A percentile compares a stretch with the other conserved stretches of the same genome.
phyloP scores from a whole-genome alignment of 2,113 vertebrate species.

The Scatophagus argus region DNA sequence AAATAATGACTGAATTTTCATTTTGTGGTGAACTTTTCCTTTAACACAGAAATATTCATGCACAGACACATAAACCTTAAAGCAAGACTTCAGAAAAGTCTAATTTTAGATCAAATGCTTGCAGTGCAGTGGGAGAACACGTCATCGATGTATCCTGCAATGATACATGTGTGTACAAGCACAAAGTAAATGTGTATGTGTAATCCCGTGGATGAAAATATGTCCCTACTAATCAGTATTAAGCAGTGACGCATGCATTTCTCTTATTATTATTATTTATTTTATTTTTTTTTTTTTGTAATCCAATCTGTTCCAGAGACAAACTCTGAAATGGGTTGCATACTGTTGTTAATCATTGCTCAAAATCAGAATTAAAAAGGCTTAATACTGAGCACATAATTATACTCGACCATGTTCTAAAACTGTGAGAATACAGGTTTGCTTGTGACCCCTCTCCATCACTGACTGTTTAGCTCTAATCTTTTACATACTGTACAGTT shows the following conservation, averaged over 20 bases:
- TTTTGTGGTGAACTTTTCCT: too few relatives aligned
- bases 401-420: slow-evolving; percentile 12
- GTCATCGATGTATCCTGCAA: not conserved
- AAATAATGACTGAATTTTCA: too few relatives aligned
- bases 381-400: slow-evolving; percentile 15
- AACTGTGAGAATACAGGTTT: slow-evolving; percentile 19
- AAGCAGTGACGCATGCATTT: slow-evolving; percentile 58
- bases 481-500: slow-evolving; percentile 46
- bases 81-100: not conserved
- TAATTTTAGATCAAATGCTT: slow-evolving; percentile 25
- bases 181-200: slow-evolving; percentile 6
- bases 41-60: not conserved
- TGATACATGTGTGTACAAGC: not conserved
- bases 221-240: slow-evolving; percentile 49
- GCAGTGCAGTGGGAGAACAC: not conserved
- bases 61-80: not conserved
- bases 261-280: too few relatives aligned
- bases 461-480: slow-evolving; percentile 36
- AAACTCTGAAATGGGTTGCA: slow-evolving; percentile 56
- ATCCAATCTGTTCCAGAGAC: slow-evolving; percentile 73
- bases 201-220: slow-evolving; percentile 52
- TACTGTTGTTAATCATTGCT: slow-evolving; percentile 37
- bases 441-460: slow-evolving; percentile 43
- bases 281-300: too few relatives aligned
- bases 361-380: slow-evolving; percentile 34